These are phyloP conservation scores for Melanitta fusca DNA, from an alignment of 2,797 vertebrate species.

Conservation along the genomic window DNA sequence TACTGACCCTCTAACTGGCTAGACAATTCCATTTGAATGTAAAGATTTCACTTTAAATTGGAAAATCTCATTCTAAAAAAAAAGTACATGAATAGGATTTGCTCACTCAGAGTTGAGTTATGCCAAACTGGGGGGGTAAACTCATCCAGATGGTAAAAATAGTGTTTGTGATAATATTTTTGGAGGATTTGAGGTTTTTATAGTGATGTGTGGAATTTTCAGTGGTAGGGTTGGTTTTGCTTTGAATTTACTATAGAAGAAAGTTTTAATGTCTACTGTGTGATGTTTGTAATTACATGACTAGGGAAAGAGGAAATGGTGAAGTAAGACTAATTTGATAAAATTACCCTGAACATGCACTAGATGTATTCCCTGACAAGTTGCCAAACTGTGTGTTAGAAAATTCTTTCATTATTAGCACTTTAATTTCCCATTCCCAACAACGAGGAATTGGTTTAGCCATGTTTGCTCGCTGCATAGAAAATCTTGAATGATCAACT, in stretches of 20 bases:
- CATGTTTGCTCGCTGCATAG: neutral
- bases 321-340: conserved; percentile 5
- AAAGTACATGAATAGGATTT: neutral
- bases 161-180: neutral
- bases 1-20: neutral
- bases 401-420: neutral
- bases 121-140: neutral
- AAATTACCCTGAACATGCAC: neutral
- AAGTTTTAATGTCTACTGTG: neutral
- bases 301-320: neutral
- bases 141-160: neutral
- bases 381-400: neutral
- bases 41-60: neutral
- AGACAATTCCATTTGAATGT: neutral
- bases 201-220: neutral
- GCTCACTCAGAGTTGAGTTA: neutral
- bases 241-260: conserved; percentile 11
- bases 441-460: neutral
- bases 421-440: neutral
- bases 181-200: neutral
- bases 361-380: neutral
- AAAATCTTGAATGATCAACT: neutral
- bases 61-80: neutral
- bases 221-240: neutral
- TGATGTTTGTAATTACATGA: conserved; percentile 17